Evolutionary conservation across 2,113 vertebrate species (phyloP).

Genomic region (Kryptolebias marmoratus): DNA sequence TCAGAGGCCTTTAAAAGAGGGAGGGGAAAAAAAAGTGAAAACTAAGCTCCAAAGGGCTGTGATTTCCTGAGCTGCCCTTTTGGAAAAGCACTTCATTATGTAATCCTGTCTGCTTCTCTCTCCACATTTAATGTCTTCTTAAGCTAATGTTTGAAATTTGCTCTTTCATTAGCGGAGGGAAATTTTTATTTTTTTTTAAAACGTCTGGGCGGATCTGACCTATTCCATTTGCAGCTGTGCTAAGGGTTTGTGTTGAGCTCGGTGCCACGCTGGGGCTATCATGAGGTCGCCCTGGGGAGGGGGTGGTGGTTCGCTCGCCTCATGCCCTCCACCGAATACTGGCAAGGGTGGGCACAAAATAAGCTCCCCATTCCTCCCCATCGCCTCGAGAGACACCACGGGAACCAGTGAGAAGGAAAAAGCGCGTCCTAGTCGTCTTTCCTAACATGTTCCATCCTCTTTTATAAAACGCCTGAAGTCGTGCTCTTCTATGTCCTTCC

Average conservation of each 20-base stretch:
- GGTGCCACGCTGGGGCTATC: conserved; percentile 38
- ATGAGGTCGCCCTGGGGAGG: conserved; percentile 16
- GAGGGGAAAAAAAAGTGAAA: not conserved
- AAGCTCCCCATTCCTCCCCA: conserved; percentile 73
- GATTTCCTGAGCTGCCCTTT: conserved; percentile 20
- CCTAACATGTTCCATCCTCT: conserved; percentile 80
- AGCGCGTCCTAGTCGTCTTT: conserved; percentile 73
- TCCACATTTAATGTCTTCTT: conserved; percentile 32
- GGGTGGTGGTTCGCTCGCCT: conserved; percentile 42
- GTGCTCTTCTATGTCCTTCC: conserved; percentile 49
- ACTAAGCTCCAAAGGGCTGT: not conserved
- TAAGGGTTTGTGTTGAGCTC: conserved; percentile 26
- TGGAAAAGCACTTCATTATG: conserved; percentile 21
- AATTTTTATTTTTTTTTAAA: not conserved
- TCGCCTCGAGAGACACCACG: conserved; percentile 78
- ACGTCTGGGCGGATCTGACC: conserved; percentile 22
- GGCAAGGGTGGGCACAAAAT: conserved; percentile 69
- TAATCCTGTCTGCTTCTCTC: not conserved
- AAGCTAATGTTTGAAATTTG: conserved; percentile 24
- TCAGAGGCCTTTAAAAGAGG: conserved; percentile 2
- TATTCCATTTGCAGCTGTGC: conserved; percentile 38
- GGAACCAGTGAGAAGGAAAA: conserved; percentile 77
- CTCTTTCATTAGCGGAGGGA: conserved; percentile 11
- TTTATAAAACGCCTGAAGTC: conserved; percentile 68
- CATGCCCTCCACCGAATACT: conserved; percentile 50